These are phyloP conservation scores for Helostoma temminkii DNA, from an alignment of 2,797 vertebrate species.

Conservation along the genomic window DNA sequence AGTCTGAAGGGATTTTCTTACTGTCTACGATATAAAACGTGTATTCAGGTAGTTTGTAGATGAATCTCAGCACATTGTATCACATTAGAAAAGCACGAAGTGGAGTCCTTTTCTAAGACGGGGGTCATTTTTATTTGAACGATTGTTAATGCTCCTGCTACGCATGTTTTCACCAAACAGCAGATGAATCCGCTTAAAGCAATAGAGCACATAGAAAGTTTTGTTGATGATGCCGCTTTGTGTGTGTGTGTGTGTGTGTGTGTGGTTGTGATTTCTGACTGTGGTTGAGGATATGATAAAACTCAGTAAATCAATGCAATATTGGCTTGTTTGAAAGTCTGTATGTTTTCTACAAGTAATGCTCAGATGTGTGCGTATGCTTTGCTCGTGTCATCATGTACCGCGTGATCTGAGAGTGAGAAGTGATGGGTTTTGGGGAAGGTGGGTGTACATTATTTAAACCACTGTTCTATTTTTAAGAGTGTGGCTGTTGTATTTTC, in stretches of 20 bases:
- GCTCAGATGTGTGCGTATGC: constrained; percentile 31
- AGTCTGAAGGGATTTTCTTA: constrained; percentile 19
- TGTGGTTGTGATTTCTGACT: background rate
- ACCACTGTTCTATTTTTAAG: constrained; percentile 62
- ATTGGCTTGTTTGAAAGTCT: constrained; percentile 7
- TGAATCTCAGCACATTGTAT: constrained; percentile 36
- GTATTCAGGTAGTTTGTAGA: constrained; percentile 50
- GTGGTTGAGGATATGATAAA: constrained; percentile 13
- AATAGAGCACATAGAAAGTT: constrained; percentile 39
- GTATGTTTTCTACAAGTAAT: constrained; percentile 23
- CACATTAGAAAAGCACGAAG: constrained; percentile 34
- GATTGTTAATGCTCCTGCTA: constrained; percentile 26
- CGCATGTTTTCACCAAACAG: constrained; percentile 39
- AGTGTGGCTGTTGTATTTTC: constrained; percentile 61
- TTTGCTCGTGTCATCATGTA: constrained; percentile 22
- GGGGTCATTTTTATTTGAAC: constrained; percentile 7
- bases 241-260: constrained; percentile 4
- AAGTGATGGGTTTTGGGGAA: constrained; percentile 37
- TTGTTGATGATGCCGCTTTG: constrained; percentile 28
- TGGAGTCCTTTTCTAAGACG: constrained; percentile 27
- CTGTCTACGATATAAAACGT: constrained; percentile 25
- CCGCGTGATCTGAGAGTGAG: constrained; percentile 15
- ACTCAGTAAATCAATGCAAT: constrained; percentile 11
- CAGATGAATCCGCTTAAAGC: constrained; percentile 39
- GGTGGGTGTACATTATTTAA: constrained; percentile 69